These are phyloP conservation scores for Amphiprion percula DNA, from an alignment of 2,113 vertebrate genomes.

Conservation along the genomic window DNA sequence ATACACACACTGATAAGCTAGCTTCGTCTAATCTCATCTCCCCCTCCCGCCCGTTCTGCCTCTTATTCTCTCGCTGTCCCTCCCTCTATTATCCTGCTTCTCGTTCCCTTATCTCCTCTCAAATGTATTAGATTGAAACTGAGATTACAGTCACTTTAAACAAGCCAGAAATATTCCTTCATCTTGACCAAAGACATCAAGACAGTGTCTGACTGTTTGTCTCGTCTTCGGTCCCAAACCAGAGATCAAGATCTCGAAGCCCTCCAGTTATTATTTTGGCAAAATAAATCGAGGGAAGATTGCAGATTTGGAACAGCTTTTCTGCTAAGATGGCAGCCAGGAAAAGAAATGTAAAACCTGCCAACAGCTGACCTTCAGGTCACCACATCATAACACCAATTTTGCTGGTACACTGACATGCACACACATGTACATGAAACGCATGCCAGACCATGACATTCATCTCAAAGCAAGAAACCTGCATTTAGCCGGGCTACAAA, in stretches of 20 bases:
- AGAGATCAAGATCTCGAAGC: constrained; percentile 23
- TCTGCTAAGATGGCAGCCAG: constrained; percentile 12
- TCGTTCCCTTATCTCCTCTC: constrained; percentile 25
- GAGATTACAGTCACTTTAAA: constrained; percentile 49
- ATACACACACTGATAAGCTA: constrained; percentile 51
- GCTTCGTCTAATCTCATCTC: constrained; percentile 58
- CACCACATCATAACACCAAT: constrained; percentile 14
- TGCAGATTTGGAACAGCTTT: constrained; percentile 26
- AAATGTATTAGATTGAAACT: constrained; percentile 39
- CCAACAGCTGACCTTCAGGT: constrained; percentile 27
- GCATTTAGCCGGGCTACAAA: constrained; percentile 56
- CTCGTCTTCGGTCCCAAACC: not conserved
- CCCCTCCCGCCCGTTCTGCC: constrained; percentile 1
- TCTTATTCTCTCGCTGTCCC: not conserved
- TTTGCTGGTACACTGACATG: constrained; percentile 4
- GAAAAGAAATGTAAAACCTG: constrained; percentile 41
- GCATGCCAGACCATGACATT: constrained; percentile 50
- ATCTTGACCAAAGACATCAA: constrained; percentile 21
- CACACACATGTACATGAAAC: not conserved
- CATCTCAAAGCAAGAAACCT: constrained; percentile 47
- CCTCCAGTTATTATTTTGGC: constrained; percentile 5
- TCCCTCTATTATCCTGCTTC: not conserved
- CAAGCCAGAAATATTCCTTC: not conserved
- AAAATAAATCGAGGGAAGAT: not conserved
- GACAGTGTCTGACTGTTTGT: constrained; percentile 1